Evolutionary conservation across 2,888 invertebrate genomes (phyloP), one percentile per base, ranked within the genome.

Genomic region (Dolomedes plantarius): DNA sequence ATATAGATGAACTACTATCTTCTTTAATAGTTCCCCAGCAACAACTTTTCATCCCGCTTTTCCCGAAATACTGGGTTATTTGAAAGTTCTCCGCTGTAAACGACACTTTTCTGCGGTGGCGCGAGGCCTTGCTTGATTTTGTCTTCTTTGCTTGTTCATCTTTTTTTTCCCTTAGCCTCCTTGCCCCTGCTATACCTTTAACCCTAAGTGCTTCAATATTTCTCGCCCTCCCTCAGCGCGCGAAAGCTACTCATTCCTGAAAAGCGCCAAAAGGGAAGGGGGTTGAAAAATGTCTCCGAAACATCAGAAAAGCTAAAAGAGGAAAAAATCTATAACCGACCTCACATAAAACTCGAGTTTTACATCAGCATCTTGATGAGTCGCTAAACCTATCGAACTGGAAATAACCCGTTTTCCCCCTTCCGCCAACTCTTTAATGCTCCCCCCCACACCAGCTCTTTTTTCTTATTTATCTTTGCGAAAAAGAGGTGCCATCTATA

Each of bases 191-290:
- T 32, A 77, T 77, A 77, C 77, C 85, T 79, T 79, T 78, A 86
- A 86, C 85, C 78, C 85, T 86, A 86, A 86, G 85, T 86, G 85
- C 85, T 74, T 62, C 85, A 79, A 79, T 86, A 78, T 86, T 78
- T 86, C 78, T 65, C 50, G 41, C 85, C 77, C 56, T 75, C 85
- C 85, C 78, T 29, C 9, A 78, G 68, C 78, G 73, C 72, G 46
- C 65, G 41, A 65, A 39, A 83, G 31, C 77, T 83, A 83, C 77
- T 83, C 83, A 83, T 56, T 83, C 83, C 83, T 83, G 85, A 74
- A 86, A 86, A 82, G 56, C 19, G 39, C 29, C 50, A 29, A 32
- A 65, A 29, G 16, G 76, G 50, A 32, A 23, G 32, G 76, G 71
- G 83, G 71, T 69, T 74, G 67, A 81, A 73, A 81, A 83, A 83